A percentile compares a stretch with the other conserved stretches of the same genome.
phyloP scores from a whole-genome alignment of 1,140 invertebrate species.

The Eriocheir sinensis region DNA sequence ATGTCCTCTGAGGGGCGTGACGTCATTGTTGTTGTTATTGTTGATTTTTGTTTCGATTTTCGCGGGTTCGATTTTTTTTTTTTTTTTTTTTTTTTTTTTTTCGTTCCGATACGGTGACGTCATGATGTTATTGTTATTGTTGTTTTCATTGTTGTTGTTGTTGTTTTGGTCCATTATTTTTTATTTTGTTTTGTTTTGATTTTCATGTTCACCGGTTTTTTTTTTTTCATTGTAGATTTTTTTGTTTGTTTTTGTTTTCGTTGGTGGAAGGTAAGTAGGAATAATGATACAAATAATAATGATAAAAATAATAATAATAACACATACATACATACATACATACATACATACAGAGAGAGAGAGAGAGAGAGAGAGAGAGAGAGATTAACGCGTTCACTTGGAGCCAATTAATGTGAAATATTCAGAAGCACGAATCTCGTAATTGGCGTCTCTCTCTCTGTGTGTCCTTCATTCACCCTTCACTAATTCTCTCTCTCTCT shows the following conservation, averaged over 20 bases:
- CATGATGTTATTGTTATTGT: too few species aligned
- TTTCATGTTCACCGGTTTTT: too few species aligned
- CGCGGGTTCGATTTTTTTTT: too few species aligned
- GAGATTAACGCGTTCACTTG: not conserved
- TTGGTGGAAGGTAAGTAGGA: not conserved
- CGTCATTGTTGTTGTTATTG: too few species aligned
- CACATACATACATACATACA: not conserved
- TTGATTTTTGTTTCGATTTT: too few species aligned
- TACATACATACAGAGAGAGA: not conserved
- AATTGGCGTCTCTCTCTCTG: not conserved
- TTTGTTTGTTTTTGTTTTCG: too few species aligned
- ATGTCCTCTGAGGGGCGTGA: constrained; percentile 50
- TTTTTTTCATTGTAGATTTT: too few species aligned
- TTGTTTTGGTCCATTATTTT: too few species aligned
- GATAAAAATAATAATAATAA: constrained; percentile 19
- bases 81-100: too few species aligned
- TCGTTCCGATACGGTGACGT: too few species aligned
- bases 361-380: not conserved
- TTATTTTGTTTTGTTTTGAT: too few species aligned
- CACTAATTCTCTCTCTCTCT: not conserved
- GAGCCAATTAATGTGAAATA: not conserved
- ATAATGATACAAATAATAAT: constrained; percentile 32
- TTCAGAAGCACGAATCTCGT: not conserved
- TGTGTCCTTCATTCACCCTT: not conserved
- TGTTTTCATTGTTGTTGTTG: too few species aligned